Percentiles rank a stretch among this genome's conserved stretches.
phyloP scores from a whole-genome alignment of 2,113 vertebrate genomes.

The Rhizomys pruinosus region DNA sequence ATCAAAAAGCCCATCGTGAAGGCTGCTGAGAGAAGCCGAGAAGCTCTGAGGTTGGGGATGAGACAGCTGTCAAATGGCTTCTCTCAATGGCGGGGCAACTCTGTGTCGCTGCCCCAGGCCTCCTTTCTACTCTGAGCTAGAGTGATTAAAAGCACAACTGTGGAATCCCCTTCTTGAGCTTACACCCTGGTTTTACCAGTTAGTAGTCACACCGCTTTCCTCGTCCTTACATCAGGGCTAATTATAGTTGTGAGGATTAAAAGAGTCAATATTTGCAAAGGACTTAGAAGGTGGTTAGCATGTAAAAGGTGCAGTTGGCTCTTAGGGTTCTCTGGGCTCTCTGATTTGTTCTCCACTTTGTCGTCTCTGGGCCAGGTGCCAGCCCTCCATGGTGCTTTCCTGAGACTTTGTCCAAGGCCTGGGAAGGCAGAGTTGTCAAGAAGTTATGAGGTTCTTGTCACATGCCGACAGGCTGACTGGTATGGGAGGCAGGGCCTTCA shows the following conservation, averaged over 20 bases:
- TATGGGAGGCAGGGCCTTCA: not conserved
- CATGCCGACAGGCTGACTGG: not conserved
- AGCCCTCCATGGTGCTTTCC: not conserved
- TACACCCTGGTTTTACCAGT: not conserved
- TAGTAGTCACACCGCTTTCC: not conserved
- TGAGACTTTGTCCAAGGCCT: not conserved
- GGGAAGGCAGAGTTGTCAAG: not conserved
- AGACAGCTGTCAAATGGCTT: no score
- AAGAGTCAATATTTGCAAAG: slow-evolving; percentile 27
- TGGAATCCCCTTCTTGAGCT: not conserved
- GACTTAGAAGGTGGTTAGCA: not conserved
- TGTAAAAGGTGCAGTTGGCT: not conserved
- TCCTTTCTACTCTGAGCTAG: not conserved
- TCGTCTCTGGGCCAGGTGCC: not conserved
- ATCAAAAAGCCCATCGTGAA: not conserved
- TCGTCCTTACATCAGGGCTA: not conserved
- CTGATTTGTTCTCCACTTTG: not conserved
- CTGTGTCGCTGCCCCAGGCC: not conserved
- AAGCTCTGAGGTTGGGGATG: not conserved
- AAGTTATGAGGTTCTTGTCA: not conserved
- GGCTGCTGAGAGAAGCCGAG: not conserved
- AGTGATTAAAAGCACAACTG: no score
- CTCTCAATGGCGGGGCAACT: not conserved
- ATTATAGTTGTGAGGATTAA: not conserved
- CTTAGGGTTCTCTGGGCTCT: not conserved